Evolutionary conservation across 1,140 invertebrate species (phyloP), one percentile per base, ranked within the genome.

Genomic region (Drosophila arizonae): DNA sequence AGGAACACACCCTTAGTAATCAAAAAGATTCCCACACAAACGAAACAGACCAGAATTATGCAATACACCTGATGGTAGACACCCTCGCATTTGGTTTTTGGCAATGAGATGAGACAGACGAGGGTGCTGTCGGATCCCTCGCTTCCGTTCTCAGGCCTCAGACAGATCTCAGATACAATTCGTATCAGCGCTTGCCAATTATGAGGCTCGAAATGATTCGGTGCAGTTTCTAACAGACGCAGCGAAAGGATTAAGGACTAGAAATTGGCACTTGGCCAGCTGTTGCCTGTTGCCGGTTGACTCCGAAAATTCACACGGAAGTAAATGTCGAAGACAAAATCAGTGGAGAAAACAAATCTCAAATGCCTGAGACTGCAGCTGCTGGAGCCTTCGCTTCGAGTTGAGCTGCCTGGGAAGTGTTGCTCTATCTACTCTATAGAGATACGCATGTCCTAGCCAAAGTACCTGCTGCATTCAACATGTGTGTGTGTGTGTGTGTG

Each of bases 291-390:
- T 17, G 30, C 6, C 15, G 60, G 41, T 57, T 65, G 64, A 65
- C 58, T 9, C 26, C n/a, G 39, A 30, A 52, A 70, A 55, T 68
- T 74, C 66, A 74, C 72, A 74, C 72, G 72, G 72, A 74, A 74
- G 72, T 70, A 63, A 71, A 64, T 13, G 50, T 55, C 51, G 24
- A 58, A 43, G 17, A 30, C 28, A 30, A 30, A 4, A 30, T 30
- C 28, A 30, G 4, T 3, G 28, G 4, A 30, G 6, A 33, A 33
- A 33, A 68, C 56, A 68, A 68, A 72, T 72, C 70, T 72, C 43
- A 46, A 72, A 60, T 43, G 55, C 11, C 13, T 36, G 50, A 52
- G 33, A 60, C 57, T 62, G 33, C 70, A 72, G 70, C 66, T 62
- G 66, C 66, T 21, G 28, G 11, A 58, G 39, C 6, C 45, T 36